phyloP scores from a whole-genome alignment of 2,888 invertebrate species.

The Ornithoptera priamus region DNA sequence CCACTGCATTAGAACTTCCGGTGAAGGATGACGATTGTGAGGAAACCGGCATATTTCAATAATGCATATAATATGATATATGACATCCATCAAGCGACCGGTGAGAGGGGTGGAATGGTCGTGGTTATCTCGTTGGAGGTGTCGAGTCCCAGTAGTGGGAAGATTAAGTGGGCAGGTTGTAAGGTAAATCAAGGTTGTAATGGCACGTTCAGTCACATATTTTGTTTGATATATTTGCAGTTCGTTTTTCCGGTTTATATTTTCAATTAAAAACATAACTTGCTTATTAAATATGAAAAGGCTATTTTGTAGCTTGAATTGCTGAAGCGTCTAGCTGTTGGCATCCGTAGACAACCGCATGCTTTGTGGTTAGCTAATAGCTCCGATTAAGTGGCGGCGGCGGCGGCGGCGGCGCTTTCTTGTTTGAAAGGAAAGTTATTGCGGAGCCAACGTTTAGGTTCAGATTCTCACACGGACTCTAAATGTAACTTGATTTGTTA shows the following conservation, averaged over 20 bases:
- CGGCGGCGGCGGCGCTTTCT: constrained; percentile 19
- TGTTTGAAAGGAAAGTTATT: constrained; percentile 20
- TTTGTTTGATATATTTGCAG: background rate
- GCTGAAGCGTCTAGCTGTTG: constrained; percentile 15
- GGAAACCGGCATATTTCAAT: too few species aligned
- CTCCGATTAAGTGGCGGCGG: constrained; percentile 15
- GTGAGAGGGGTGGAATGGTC: too few species aligned
- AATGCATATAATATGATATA: too few species aligned
- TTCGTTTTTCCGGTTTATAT: background rate
- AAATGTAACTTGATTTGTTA: background rate
- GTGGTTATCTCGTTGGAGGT: too few species aligned
- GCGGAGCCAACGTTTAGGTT: constrained; percentile 10
- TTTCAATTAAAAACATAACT: too few species aligned
- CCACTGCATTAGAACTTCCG: too few species aligned
- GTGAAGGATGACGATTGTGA: too few species aligned
- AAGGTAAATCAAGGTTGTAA: too few species aligned
- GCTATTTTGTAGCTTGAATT: constrained; percentile 10
- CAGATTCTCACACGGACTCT: background rate
- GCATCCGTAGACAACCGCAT: constrained; percentile 16
- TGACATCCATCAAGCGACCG: too few species aligned
- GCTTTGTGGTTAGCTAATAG: constrained; percentile 26
- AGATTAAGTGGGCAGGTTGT: too few species aligned
- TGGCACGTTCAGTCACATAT: too few species aligned
- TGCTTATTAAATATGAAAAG: constrained; percentile 5
- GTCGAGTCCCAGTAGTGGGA: too few species aligned